These are phyloP conservation scores for Ochropleura leucogaster DNA, from an alignment of 2,888 invertebrate genomes.

Conservation along the genomic window DNA sequence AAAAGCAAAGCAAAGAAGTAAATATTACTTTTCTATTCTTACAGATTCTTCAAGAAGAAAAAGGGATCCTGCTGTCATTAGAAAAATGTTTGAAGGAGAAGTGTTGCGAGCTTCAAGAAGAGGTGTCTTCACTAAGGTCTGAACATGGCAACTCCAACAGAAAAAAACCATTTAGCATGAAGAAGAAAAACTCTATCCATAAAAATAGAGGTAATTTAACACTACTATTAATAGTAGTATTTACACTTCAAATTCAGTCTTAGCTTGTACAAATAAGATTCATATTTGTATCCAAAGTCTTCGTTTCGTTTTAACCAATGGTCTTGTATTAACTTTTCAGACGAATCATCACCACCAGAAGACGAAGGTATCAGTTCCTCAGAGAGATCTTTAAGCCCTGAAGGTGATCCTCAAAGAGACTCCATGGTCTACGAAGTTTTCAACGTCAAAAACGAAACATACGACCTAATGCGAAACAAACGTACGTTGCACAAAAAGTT, in stretches of 20 bases:
- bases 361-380: constrained; percentile 97
- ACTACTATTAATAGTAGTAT: background rate
- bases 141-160: constrained; percentile 87
- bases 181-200: constrained; percentile 86
- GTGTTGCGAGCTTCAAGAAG: constrained; percentile 94
- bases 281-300: background rate
- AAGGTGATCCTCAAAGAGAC: constrained; percentile 91
- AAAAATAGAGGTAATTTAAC: constrained; percentile 84
- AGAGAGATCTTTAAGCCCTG: constrained; percentile 94
- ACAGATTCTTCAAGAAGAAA: constrained; percentile 94
- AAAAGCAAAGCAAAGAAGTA: too few species aligned
- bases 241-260: background rate
- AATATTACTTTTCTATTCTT: constrained; percentile 42
- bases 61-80: constrained; percentile 93
- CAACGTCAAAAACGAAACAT: constrained; percentile 90
- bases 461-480: constrained; percentile 86
- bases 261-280: background rate
- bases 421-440: constrained; percentile 92
- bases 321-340: constrained; percentile 77
- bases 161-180: constrained; percentile 87
- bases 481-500: constrained; percentile 83
- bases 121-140: constrained; percentile 91
- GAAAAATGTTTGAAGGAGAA: constrained; percentile 94
- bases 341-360: constrained; percentile 94
- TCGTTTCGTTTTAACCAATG: background rate